phyloP scores from a whole-genome alignment of 2,888 invertebrate genomes.

The Cataglyphis albicans region DNA sequence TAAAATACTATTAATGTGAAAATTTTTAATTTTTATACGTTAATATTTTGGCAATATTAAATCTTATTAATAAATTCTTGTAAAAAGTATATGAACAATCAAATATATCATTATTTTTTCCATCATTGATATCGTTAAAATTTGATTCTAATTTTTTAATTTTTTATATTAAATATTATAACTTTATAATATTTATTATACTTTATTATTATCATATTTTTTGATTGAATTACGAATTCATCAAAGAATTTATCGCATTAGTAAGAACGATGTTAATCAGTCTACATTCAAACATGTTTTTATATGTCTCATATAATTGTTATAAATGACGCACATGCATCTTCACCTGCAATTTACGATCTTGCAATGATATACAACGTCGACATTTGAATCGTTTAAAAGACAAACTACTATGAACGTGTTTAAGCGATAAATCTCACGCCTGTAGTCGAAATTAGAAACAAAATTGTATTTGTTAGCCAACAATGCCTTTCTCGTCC shows the following conservation, averaged over 20 bases:
- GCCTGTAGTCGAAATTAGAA: constrained; percentile 44
- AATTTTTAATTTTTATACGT: background rate
- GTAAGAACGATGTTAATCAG: constrained; percentile 7
- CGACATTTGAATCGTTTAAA: constrained; percentile 43
- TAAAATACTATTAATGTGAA: background rate
- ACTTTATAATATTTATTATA: background rate
- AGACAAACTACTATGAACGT: constrained; percentile 50
- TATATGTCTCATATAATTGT: constrained; percentile 23
- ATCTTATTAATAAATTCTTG: background rate
- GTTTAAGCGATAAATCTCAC: constrained; percentile 51
- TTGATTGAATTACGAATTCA: background rate
- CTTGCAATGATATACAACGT: constrained; percentile 38
- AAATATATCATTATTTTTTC: background rate
- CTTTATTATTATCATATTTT: background rate
- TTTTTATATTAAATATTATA: background rate
- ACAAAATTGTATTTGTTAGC: constrained; percentile 43
- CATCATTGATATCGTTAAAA: background rate
- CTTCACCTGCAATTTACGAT: constrained; percentile 49
- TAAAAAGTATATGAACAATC: background rate
- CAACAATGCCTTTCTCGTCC: constrained; percentile 39
- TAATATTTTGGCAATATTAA: background rate
- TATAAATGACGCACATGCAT: constrained; percentile 41
- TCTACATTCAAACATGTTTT: background rate
- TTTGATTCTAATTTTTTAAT: background rate
- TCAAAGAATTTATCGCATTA: background rate